A percentile compares a stretch with the other conserved stretches of the same genome.
Conservation (phyloP, 2,113 vertebrate genomes). For the Hemiscyllium ocellatum region DNA sequence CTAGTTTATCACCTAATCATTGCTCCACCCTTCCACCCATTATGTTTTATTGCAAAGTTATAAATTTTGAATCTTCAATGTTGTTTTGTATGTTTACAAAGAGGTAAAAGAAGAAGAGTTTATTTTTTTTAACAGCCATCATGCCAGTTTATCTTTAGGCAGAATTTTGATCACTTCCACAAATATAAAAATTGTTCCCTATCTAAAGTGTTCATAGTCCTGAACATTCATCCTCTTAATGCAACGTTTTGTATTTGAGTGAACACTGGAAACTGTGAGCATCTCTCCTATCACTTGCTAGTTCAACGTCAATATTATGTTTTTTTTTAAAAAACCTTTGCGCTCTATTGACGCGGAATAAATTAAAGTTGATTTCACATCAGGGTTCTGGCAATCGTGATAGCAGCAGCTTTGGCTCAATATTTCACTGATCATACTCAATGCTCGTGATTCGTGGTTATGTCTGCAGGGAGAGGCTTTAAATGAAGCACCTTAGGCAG, state of each 20-base stretch:
- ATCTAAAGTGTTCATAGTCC: not conserved
- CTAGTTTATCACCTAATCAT: too few species aligned
- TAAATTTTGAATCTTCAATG: not conserved
- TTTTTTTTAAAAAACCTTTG: not conserved
- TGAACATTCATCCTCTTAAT: not conserved
- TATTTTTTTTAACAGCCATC: not conserved
- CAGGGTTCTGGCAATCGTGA: not conserved
- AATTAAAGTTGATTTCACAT: conserved; percentile 15
- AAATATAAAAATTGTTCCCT: not conserved
- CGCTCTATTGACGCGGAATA: not conserved
- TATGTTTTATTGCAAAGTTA: not conserved
- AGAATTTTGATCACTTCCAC: not conserved
- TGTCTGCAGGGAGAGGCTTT: not conserved
- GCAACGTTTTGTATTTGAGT: not conserved
- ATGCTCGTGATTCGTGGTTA: not conserved
- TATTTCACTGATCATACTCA: not conserved
- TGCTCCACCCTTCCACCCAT: too few species aligned
- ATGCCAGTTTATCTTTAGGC: not conserved
- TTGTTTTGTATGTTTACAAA: not conserved
- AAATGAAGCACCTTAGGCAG: not conserved
- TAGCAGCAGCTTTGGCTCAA: not conserved
- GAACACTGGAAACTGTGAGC: not conserved
- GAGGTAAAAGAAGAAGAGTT: not conserved
- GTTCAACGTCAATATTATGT: not conserved
- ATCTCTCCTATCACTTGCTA: conserved; percentile 6